Percentiles rank a stretch among this genome's conserved stretches.
Evolutionary conservation across 2,797 vertebrate species (phyloP).

Genomic region (Argentina silus): DNA sequence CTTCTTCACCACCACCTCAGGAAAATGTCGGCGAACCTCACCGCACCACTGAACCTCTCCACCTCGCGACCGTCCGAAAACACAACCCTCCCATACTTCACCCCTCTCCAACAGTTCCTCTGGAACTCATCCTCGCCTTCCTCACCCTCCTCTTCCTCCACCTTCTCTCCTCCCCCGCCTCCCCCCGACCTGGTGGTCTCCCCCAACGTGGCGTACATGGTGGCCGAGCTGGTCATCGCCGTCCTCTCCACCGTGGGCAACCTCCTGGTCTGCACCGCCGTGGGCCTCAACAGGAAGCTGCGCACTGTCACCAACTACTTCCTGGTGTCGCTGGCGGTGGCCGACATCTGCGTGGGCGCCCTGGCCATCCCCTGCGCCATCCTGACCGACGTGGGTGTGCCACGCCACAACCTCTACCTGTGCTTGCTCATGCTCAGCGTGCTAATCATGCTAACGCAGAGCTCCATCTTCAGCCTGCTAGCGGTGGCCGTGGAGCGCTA

Average conservation of each 20-base stretch:
- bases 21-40: background rate
- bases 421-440: conserved; percentile 82
- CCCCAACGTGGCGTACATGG: conserved; percentile 72
- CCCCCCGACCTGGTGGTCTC: conserved; percentile 39
- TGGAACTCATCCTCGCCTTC: background rate
- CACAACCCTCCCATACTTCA: conserved; percentile 9
- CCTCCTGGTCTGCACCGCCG: conserved; percentile 73
- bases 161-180: background rate
- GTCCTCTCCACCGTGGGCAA: conserved; percentile 75
- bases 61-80: background rate
- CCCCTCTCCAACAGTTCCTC: background rate
- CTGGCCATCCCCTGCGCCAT: conserved; percentile 83
- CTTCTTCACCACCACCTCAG: background rate
- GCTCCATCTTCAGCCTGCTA: conserved; percentile 83
- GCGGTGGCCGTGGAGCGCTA: conserved; percentile 82
- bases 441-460: conserved; percentile 81
- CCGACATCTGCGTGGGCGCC: conserved; percentile 77
- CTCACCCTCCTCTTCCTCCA: background rate
- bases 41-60: background rate
- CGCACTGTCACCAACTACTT: conserved; percentile 84
- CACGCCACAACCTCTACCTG: conserved; percentile 71
- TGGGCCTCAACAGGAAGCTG: conserved; percentile 72
- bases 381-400: conserved; percentile 76
- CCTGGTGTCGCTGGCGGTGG: conserved; percentile 78
- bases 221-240: conserved; percentile 78